phyloP scores from a whole-genome alignment of 2,797 vertebrate species.

The Delichon dasypus region DNA sequence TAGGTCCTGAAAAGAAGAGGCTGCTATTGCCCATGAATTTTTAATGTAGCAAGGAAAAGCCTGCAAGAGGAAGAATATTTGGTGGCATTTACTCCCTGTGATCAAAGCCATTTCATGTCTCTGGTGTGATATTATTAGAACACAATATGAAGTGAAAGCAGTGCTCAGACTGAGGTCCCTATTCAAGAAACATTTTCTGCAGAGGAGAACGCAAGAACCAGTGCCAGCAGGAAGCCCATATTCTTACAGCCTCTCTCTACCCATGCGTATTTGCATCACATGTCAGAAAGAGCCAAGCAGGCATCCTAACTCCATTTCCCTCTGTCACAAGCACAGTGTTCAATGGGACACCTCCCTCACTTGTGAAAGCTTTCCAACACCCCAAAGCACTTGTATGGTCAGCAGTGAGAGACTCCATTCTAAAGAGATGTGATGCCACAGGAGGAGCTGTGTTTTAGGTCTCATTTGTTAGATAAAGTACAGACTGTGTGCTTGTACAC shows the following conservation, averaged over 20 bases:
- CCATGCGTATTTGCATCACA: neutral
- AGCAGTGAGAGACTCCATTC: neutral
- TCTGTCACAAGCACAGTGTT: accelerated
- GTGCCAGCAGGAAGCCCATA: neutral
- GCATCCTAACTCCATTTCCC: neutral
- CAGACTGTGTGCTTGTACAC: neutral
- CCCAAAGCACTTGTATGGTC: neutral
- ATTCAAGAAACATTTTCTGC: neutral
- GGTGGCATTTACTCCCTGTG: conserved; percentile 53
- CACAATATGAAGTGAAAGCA: conserved; percentile 3
- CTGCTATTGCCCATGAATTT: conserved; percentile 37
- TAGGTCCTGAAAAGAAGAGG: conserved; percentile 50
- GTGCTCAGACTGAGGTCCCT: conserved; percentile 10
- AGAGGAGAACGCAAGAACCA: neutral
- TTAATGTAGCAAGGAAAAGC: conserved; percentile 51
- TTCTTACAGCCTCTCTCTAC: neutral
- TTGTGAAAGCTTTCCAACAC: neutral
- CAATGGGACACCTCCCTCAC: neutral
- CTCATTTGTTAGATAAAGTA: neutral
- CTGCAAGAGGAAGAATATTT: conserved; percentile 50
- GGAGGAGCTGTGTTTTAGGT: neutral
- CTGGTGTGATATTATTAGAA: conserved; percentile 58
- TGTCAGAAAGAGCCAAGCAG: neutral
- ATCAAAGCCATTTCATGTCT: conserved; percentile 60
- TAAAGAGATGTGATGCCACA: neutral